Evolutionary conservation across 2,113 vertebrate genomes (phyloP).

Genomic region (Eublepharis macularius): DNA sequence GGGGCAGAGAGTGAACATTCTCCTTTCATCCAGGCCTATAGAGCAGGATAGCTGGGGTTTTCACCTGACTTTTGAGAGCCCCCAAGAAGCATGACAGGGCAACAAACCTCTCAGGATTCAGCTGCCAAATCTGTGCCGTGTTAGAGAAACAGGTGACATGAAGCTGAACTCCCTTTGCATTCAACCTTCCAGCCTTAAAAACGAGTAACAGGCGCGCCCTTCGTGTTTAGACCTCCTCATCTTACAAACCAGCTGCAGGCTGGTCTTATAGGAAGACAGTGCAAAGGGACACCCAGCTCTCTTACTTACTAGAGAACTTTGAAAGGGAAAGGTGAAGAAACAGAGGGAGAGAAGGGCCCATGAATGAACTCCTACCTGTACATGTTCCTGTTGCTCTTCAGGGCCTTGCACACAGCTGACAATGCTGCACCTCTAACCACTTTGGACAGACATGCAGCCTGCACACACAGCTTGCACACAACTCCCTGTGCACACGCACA

Average conservation of each 20-base stretch:
- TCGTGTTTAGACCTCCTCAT: not conserved
- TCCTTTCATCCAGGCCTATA: not conserved
- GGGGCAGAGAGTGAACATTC: not conserved
- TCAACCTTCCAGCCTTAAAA: not conserved
- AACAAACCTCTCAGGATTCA: not conserved
- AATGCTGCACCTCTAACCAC: not conserved
- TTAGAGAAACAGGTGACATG: not conserved
- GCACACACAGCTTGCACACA: not conserved
- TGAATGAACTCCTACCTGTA: conserved; percentile 15
- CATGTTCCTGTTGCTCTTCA: not conserved
- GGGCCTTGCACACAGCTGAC: not conserved
- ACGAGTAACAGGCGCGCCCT: not conserved
- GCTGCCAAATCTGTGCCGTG: not conserved
- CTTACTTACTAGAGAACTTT: not conserved
- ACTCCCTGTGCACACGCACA: not conserved
- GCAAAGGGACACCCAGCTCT: not conserved
- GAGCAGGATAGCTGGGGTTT: not conserved
- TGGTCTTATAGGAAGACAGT: not conserved
- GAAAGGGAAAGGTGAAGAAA: not conserved
- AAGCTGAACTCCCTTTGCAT: not conserved
- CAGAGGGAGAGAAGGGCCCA: not conserved
- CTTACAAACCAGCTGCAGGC: too few relatives aligned
- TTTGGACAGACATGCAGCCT: not conserved
- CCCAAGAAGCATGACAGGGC: not conserved
- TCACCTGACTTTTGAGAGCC: too few relatives aligned